phyloP scores from a whole-genome alignment of 2,113 vertebrate genomes.

The Lampris incognitus region DNA sequence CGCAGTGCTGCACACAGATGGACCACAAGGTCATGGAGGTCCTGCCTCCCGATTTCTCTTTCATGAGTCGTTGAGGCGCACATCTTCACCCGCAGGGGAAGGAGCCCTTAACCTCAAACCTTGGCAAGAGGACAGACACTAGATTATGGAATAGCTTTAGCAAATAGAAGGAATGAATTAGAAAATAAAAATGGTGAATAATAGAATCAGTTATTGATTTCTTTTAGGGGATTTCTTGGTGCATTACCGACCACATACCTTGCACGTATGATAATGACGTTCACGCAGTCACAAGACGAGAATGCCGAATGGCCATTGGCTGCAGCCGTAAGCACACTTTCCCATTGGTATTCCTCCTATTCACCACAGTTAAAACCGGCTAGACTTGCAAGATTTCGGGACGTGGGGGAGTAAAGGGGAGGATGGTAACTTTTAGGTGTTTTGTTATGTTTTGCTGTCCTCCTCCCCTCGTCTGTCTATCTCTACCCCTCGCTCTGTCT shows the following conservation, averaged over 20 bases:
- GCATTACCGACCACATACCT: constrained; percentile 18
- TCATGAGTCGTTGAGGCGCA: neutral
- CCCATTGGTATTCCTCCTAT: constrained; percentile 49
- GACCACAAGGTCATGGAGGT: neutral
- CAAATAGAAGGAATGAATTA: too few relatives aligned
- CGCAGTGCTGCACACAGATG: neutral
- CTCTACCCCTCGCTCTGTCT: neutral
- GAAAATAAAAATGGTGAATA: neutral
- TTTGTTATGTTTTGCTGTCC: constrained; percentile 10
- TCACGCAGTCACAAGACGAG: constrained; percentile 9
- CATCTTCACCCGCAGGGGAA: neutral
- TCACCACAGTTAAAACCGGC: constrained; percentile 59
- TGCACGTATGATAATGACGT: constrained; percentile 19
- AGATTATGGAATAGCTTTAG: neutral
- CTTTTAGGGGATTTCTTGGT: neutral
- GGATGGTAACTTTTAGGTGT: constrained; percentile 36
- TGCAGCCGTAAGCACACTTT: constrained; percentile 21
- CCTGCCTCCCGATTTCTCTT: neutral
- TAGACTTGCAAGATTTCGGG: constrained; percentile 52
- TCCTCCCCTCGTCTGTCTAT: constrained; percentile 11
- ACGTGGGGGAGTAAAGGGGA: constrained; percentile 47
- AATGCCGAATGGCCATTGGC: neutral
- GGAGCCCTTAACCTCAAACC: neutral
- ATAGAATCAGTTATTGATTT: constrained; percentile 33
- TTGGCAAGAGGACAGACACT: neutral